phyloP scores from a whole-genome alignment of 2,113 vertebrate genomes.

The Callospermophilus lateralis region DNA sequence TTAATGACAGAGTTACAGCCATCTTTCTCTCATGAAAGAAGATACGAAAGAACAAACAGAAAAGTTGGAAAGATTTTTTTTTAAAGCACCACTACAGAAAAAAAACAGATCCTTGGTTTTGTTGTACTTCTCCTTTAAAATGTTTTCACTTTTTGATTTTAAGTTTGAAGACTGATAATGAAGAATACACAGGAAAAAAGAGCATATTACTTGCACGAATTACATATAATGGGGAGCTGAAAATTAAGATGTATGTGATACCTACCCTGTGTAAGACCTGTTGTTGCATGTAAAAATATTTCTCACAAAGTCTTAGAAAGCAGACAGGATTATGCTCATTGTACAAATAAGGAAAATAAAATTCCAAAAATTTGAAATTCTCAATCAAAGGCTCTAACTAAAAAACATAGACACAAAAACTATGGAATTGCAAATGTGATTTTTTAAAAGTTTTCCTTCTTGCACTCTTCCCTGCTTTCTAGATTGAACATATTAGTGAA shows the following conservation, averaged over 20 bases:
- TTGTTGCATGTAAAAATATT: background rate
- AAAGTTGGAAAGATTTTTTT: background rate
- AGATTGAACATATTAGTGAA: background rate
- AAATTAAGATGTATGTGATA: background rate
- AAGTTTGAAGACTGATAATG: background rate
- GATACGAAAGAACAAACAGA: background rate
- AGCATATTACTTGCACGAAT: background rate
- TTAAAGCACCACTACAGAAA: background rate
- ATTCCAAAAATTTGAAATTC: background rate
- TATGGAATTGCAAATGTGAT: rapidly evolving
- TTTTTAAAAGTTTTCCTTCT: background rate
- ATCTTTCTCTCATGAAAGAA: background rate
- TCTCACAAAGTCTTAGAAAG: background rate
- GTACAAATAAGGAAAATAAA: background rate
- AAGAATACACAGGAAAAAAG: background rate
- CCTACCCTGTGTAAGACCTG: background rate
- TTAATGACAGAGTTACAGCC: background rate
- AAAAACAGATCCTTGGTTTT: background rate
- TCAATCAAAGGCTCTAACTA: background rate
- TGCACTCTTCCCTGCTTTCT: background rate
- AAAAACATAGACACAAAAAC: background rate
- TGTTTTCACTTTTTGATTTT: background rate
- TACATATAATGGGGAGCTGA: background rate
- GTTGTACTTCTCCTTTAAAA: background rate
- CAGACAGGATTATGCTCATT: background rate